A percentile compares a stretch with the other conserved stretches of the same genome.
Evolutionary conservation across 2,113 vertebrate genomes (phyloP).

Genomic region (Tragelaphus imberbis): DNA sequence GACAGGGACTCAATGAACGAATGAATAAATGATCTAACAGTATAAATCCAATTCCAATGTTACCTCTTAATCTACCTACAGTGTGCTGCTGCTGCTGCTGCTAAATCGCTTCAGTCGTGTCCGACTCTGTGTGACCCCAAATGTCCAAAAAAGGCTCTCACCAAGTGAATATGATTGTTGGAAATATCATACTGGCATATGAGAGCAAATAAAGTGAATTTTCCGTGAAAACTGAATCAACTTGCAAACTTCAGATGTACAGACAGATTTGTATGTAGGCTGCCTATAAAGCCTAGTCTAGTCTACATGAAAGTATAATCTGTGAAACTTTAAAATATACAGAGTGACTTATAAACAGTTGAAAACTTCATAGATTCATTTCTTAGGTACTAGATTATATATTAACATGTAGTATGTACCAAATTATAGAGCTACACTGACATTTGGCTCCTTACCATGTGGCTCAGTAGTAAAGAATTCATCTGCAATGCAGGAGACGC

Average conservation of each 20-base stretch:
- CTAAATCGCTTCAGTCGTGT: too few relatives aligned
- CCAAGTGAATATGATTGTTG: not conserved
- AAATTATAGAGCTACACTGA: not conserved
- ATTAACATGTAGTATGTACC: not conserved
- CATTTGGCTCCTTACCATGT: not conserved
- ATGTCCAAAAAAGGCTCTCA: not conserved
- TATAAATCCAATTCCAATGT: conserved; percentile 2
- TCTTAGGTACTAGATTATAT: not conserved
- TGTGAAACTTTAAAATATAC: not conserved
- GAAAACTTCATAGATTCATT: not conserved
- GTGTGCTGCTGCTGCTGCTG: too few relatives aligned
- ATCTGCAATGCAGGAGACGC: not conserved
- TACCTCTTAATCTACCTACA: not conserved
- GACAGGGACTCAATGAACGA: not conserved
- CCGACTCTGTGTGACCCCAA: too few relatives aligned
- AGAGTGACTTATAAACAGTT: not conserved
- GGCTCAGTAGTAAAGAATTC: not conserved
- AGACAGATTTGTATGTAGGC: not conserved
- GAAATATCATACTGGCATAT: not conserved
- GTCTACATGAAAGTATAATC: not conserved
- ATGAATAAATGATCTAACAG: not conserved
- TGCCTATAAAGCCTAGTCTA: not conserved
- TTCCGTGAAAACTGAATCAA: not conserved
- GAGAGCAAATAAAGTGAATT: not conserved
- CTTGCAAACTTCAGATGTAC: not conserved